Evolutionary conservation across 2,888 invertebrate species (phyloP).

Genomic region (Mythimna albipuncta): DNA sequence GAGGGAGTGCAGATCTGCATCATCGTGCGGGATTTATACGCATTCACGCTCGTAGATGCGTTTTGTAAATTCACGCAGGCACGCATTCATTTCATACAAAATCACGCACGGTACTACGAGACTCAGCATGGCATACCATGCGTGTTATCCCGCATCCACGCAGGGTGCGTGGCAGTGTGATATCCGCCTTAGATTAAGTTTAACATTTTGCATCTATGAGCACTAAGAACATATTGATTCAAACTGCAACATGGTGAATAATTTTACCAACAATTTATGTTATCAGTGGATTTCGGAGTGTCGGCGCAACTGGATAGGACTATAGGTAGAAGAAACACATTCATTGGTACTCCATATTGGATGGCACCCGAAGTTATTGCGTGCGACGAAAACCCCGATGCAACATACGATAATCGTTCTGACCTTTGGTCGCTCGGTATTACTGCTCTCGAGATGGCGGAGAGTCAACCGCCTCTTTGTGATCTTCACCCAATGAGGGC

Average conservation of each 20-base stretch:
- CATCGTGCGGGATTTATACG: too few species aligned
- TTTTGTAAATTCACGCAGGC: too few species aligned
- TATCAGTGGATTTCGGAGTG: constrained; percentile 99
- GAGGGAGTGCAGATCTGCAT: too few species aligned
- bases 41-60: too few species aligned
- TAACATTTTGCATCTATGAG: constrained; percentile 1
- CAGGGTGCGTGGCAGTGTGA: too few species aligned
- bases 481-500: constrained; percentile 99
- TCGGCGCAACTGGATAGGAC: constrained; percentile 99
- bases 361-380: constrained; percentile 99
- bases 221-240: not conserved
- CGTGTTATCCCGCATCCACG: too few species aligned
- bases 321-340: constrained; percentile 99
- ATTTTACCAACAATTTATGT: constrained; percentile 34
- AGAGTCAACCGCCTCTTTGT: constrained; percentile 99
- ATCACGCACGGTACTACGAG: too few species aligned
- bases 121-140: too few species aligned
- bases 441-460: constrained; percentile 99
- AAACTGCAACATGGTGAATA: constrained; percentile 15
- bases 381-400: constrained; percentile 99
- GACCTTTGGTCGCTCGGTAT: constrained; percentile 98
- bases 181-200: not conserved
- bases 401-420: constrained; percentile 99
- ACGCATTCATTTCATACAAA: too few species aligned
- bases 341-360: constrained; percentile 99